A percentile compares a stretch with the other conserved stretches of the same genome.
Evolutionary conservation across 2,888 invertebrate genomes (phyloP).

Genomic region (Eledona agricola): DNA sequence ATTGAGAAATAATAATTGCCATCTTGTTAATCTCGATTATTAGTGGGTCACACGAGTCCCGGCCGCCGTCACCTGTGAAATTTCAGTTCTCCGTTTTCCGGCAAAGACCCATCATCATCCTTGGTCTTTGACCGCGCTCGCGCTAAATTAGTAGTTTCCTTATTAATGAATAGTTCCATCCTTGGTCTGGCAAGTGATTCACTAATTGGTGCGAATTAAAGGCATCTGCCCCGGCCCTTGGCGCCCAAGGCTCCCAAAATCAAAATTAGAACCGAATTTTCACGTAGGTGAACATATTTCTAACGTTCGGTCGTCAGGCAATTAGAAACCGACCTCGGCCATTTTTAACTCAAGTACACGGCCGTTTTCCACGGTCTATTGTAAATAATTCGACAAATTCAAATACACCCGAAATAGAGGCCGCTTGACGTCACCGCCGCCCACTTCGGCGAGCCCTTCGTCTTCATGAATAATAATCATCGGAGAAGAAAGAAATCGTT

Average conservation of each 20-base stretch:
- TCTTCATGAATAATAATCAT: too few species aligned
- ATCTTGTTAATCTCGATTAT: too few species aligned
- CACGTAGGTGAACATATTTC: conserved; percentile 27
- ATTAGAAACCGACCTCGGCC: conserved; percentile 36
- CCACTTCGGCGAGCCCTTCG: background rate
- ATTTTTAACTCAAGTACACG: conserved; percentile 39
- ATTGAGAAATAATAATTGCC: too few species aligned
- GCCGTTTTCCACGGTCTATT: conserved; percentile 25
- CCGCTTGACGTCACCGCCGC: background rate
- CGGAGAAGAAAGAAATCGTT: too few species aligned
- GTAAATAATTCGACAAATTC: conserved; percentile 17
- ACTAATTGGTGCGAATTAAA: conserved; percentile 24
- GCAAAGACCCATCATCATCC: conserved; percentile 12
- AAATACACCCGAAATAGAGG: background rate
- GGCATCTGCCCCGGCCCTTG: conserved; percentile 25
- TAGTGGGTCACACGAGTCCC: too few species aligned
- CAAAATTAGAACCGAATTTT: conserved; percentile 15
- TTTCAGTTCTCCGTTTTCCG: too few species aligned
- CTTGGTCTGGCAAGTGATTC: conserved; percentile 31
- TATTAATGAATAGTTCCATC: conserved; percentile 32
- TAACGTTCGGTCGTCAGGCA: conserved; percentile 29
- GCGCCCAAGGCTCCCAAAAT: conserved; percentile 13
- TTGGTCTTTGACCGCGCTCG: conserved; percentile 31
- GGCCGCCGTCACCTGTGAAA: too few species aligned
- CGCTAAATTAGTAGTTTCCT: conserved; percentile 32